Evolutionary conservation across 2,113 vertebrate species (phyloP), one percentile per base, ranked within the genome.

Genomic region (Actinemys pallida): DNA sequence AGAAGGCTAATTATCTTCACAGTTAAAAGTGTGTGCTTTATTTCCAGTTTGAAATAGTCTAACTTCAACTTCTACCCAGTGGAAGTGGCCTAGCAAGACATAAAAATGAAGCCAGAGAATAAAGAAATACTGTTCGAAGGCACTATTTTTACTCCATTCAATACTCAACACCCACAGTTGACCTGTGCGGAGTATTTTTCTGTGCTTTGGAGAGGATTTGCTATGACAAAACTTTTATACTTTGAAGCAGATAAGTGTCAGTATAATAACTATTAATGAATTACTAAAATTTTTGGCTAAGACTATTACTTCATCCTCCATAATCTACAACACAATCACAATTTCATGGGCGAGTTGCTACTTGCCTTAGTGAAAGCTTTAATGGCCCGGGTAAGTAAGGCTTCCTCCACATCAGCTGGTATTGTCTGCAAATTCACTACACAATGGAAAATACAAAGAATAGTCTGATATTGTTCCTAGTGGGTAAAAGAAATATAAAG

Each of bases 351-450:
- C 5, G 53, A 81, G 47, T 5, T 5, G 19, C 16, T 59, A 97
- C 98, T 97, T 97, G 99, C 99, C 99, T 99, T 99, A 45, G 99
- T 99, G 95, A 99, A 99, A 79, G 98, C 99, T 98, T 98, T 98
- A 96, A 99, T 98, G 92, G 98, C 98, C 7, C 98, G 99, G 88
- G 97, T 93, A 69, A 99, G 98, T 92, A 99, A 98, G 89, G 98
- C 97, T 4, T 98, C 98, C 96, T 99, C 99, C 96, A 99, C 96
- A 1, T 99, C 98, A 53, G 94, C 88, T n/a, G 99, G 99, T 17
- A 99, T 95, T 1, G 95, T 96, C 76, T 98, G 97, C 92, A 99
- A 98, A 94, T 97, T 98, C 94, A 98, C 99, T 47, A 99, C 96
- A 88, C 99, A 99, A 79, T 99, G 98, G 20, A 99, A 98, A 95